Percentiles rank a stretch among this genome's conserved stretches.
Evolutionary conservation across 2,888 invertebrate species (phyloP).

Genomic region (Stenotaenia linearis): DNA sequence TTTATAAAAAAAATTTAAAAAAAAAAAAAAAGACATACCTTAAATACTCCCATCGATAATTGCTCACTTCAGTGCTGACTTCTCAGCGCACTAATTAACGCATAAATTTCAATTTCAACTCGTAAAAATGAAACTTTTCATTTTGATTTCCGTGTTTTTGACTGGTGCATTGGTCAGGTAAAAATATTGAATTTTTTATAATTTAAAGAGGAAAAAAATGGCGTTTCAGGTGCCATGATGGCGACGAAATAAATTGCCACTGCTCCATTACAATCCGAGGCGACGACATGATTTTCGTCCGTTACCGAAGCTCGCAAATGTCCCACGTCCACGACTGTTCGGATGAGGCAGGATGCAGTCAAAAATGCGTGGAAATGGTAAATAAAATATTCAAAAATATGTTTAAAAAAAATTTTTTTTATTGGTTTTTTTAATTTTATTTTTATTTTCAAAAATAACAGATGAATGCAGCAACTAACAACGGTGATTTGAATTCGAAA

Average conservation of each 20-base stretch:
- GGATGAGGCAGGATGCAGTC: neutral
- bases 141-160: neutral
- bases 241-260: neutral
- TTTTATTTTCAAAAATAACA: neutral
- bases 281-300: neutral
- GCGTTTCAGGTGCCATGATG: neutral
- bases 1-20: too few species aligned
- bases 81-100: neutral
- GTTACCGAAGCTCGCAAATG: neutral
- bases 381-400: neutral
- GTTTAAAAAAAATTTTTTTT: neutral
- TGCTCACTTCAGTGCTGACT: neutral
- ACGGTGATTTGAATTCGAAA: neutral
- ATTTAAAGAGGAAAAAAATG: neutral
- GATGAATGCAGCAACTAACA: neutral
- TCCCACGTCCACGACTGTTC: neutral
- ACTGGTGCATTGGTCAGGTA: neutral
- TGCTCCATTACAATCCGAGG: neutral
- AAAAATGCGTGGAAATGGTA: neutral
- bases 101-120: too few species aligned
- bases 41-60: neutral
- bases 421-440: neutral
- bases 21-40: neutral
- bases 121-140: neutral
- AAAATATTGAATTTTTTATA: neutral